A percentile compares a stretch with the other conserved stretches of the same genome.
These are phyloP conservation scores for Tetramorium simillimum DNA, from an alignment of 1,140 invertebrate species.

Conservation along the genomic window DNA sequence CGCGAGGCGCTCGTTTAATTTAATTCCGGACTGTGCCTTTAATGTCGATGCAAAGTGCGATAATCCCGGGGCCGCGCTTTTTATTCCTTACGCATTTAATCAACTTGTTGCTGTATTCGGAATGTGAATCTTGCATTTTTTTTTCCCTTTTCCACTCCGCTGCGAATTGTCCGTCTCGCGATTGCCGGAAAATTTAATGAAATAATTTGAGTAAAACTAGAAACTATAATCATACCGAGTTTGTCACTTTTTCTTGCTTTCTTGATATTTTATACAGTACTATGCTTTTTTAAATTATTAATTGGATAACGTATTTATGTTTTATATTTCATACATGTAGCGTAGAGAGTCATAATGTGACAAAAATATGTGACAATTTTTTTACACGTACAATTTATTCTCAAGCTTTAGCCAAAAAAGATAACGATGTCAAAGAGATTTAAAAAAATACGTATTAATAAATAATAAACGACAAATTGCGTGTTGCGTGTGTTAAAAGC, in stretches of 20 bases:
- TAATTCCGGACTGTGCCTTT: neutral
- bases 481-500: neutral
- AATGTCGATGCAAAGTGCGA: neutral
- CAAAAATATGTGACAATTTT: neutral
- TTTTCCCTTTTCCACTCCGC: neutral
- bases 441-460: neutral
- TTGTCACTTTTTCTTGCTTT: neutral
- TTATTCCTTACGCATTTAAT: slow-evolving; percentile 21
- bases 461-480: neutral
- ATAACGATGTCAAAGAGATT: slow-evolving; percentile 2
- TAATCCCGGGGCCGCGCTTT: neutral
- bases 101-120: neutral
- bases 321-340: neutral
- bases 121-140: slow-evolving; percentile 10
- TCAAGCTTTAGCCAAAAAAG: neutral
- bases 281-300: neutral
- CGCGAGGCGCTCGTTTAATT: slow-evolving; percentile 4
- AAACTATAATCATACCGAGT: too few relatives aligned
- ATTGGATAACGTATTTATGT: neutral
- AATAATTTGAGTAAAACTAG: neutral
- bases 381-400: too few relatives aligned
- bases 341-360: neutral
- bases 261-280: neutral
- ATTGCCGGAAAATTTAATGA: neutral
- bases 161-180: neutral